A percentile compares a stretch with the other conserved stretches of the same genome.
These are phyloP conservation scores for Melanocharis versteri DNA, from an alignment of 2,113 vertebrate species.

Conservation along the genomic window DNA sequence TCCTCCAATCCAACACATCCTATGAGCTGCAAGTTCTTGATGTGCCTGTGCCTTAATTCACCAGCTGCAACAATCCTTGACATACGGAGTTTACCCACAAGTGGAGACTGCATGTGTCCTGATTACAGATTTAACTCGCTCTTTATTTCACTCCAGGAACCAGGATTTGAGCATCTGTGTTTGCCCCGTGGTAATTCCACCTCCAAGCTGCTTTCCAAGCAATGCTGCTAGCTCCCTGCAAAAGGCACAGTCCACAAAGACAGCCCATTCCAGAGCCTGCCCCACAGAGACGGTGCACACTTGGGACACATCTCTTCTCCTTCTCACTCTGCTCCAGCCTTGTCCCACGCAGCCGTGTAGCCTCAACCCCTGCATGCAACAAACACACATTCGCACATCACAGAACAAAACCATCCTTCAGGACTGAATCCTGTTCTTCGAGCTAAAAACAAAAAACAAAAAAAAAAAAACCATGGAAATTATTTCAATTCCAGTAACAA, in stretches of 20 bases:
- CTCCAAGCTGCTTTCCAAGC: neutral
- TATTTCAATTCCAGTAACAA: neutral
- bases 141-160: neutral
- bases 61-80: neutral
- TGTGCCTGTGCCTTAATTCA: neutral
- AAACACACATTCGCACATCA: accelerated
- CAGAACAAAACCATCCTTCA: neutral
- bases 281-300: neutral
- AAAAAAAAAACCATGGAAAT: neutral
- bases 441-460: too few species aligned
- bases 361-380: neutral
- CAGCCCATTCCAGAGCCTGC: neutral
- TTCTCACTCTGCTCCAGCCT: neutral
- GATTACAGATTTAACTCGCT: neutral
- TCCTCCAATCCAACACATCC: neutral
- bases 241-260: neutral
- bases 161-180: neutral
- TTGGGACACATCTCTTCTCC: neutral
- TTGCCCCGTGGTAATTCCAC: neutral
- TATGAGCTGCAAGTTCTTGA: neutral
- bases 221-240: neutral
- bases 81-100: neutral
- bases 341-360: neutral
- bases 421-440: neutral
- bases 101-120: neutral